Conservation (phyloP, 1,140 invertebrate genomes). For the Drosophila sproati region DNA sequence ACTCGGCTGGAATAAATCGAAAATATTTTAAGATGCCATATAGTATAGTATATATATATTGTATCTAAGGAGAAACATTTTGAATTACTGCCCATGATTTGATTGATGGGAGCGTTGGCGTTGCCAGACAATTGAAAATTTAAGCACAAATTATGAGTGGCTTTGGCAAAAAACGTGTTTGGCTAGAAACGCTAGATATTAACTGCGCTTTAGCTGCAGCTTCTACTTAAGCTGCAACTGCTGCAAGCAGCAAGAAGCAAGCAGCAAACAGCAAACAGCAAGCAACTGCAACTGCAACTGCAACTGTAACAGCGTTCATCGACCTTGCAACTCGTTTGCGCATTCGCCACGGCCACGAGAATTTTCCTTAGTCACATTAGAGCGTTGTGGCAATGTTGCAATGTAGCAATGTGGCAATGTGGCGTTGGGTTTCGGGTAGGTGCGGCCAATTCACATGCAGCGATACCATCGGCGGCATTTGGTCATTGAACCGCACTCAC, state of each 20-base stretch:
- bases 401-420: neutral
- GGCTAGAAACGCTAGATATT: constrained; percentile 3
- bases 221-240: neutral
- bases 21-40: neutral
- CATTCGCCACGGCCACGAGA: constrained; percentile 32
- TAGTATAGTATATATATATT: neutral
- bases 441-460: constrained; percentile 21
- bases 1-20: neutral
- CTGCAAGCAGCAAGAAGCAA: neutral
- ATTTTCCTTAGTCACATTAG: constrained; percentile 32
- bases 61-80: neutral
- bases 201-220: constrained; percentile 7
- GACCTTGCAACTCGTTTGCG: constrained; percentile 75
- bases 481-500: constrained; percentile 41
- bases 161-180: constrained; percentile 18
- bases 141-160: constrained; percentile 2
- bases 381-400: neutral
- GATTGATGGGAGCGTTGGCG: constrained; percentile 7
- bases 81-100: neutral
- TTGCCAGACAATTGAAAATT: constrained; percentile 15
- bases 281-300: constrained; percentile 16
- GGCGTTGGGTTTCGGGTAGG: constrained; percentile 19
- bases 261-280: neutral
- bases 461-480: constrained; percentile 38
- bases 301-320: constrained; percentile 61